Evolutionary conservation across 2,888 invertebrate species (phyloP).

Genomic region (Drosophila quinaria): DNA sequence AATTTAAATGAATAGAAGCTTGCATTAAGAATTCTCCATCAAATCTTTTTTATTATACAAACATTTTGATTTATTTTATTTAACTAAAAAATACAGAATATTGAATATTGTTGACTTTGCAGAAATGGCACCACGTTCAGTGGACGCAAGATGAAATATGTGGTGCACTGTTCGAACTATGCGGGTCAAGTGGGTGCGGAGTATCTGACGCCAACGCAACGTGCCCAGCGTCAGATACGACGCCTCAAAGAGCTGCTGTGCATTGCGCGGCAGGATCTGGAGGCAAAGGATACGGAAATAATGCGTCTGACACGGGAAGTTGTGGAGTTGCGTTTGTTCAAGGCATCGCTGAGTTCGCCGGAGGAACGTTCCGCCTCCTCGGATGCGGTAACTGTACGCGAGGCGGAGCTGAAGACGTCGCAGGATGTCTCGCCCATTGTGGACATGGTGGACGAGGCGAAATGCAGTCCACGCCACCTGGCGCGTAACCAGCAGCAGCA

Average conservation of each 20-base stretch:
- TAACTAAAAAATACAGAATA: background rate
- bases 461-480: slow-evolving; percentile 85
- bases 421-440: slow-evolving; percentile 87
- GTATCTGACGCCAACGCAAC: slow-evolving; percentile 95
- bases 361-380: slow-evolving; percentile 93
- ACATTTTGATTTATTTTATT: no score
- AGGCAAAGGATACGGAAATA: slow-evolving; percentile 93
- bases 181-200: slow-evolving; percentile 92
- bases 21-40: no score
- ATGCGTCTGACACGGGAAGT: slow-evolving; percentile 90
- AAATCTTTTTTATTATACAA: no score
- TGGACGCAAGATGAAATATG: slow-evolving; percentile 91
- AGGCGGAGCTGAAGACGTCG: slow-evolving; percentile 88
- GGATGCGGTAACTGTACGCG: slow-evolving; percentile 91
- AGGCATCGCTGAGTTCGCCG: slow-evolving; percentile 92
- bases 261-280: slow-evolving; percentile 91
- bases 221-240: slow-evolving; percentile 92
- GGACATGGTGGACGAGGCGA: slow-evolving; percentile 86
- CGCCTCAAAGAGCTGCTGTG: slow-evolving; percentile 90
- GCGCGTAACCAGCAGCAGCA: slow-evolving; percentile 62
- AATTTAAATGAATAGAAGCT: no score
- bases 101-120: slow-evolving; percentile 36
- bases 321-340: slow-evolving; percentile 92
- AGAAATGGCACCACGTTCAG: slow-evolving; percentile 90
- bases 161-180: slow-evolving; percentile 94